Evolutionary conservation across 2,797 vertebrate genomes (phyloP).

Genomic region (Arnoldichthys spilopterus): DNA sequence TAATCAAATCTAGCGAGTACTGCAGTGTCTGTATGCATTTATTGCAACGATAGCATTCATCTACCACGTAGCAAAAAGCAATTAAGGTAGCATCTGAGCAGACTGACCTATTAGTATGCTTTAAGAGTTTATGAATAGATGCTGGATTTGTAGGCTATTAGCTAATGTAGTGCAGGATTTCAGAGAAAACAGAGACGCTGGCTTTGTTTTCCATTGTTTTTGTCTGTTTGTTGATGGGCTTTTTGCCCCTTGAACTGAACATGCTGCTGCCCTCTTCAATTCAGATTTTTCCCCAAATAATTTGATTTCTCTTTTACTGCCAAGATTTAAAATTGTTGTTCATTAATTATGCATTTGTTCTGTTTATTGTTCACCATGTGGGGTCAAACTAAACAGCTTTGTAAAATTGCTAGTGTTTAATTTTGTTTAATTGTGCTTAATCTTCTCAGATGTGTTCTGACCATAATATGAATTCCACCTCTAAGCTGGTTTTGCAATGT

Average conservation of each 20-base stretch:
- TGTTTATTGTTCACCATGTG: neutral
- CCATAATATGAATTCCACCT: too few species aligned
- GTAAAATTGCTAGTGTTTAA: neutral
- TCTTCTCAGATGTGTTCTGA: too few species aligned
- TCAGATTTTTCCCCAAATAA: neutral
- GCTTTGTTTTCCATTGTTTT: neutral
- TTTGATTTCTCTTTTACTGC: neutral
- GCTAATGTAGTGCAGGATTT: neutral
- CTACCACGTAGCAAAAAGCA: constrained; percentile 25
- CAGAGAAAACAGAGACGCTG: neutral
- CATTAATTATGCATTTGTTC: neutral
- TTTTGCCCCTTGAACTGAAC: neutral
- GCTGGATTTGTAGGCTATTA: constrained; percentile 5
- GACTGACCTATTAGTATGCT: neutral
- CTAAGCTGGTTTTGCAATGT: too few species aligned
- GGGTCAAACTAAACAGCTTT: neutral
- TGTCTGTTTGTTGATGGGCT: neutral
- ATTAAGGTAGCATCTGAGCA: constrained; percentile 15
- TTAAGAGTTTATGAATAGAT: neutral
- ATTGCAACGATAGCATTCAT: constrained; percentile 29
- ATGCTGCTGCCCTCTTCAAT: neutral
- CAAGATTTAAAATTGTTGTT: neutral
- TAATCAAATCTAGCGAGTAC: constrained; percentile 29
- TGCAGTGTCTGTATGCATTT: constrained; percentile 22
- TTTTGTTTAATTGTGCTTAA: too few species aligned